A percentile compares a stretch with the other conserved stretches of the same genome.
Evolutionary conservation across 2,113 vertebrate genomes (phyloP).

Genomic region (Arvicanthis niloticus): DNA sequence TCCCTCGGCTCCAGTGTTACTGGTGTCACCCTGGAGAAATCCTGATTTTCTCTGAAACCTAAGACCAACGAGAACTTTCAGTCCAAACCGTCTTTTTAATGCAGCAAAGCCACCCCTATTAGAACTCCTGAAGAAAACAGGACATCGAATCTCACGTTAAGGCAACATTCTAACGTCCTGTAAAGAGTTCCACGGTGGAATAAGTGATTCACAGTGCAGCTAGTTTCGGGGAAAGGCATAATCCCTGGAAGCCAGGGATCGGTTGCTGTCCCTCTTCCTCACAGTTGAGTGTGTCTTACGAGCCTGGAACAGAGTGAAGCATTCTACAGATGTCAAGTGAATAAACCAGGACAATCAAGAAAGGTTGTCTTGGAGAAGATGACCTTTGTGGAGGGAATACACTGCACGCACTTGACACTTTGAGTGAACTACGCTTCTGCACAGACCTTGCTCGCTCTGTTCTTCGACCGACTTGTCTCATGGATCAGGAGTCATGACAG

Average conservation of each 20-base stretch:
- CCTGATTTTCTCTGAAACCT: neutral
- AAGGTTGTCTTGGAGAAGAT: conserved; percentile 9
- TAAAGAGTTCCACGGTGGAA: neutral
- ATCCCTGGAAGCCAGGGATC: neutral
- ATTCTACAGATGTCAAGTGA: conserved; percentile 4
- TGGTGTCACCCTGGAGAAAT: neutral
- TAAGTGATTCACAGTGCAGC: neutral
- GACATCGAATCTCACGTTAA: neutral
- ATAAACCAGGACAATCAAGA: neutral
- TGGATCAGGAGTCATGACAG: conserved; percentile 29
- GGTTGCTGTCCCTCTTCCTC: neutral
- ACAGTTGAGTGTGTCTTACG: neutral
- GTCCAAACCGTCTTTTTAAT: neutral
- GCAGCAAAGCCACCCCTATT: neutral
- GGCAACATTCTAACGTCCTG: neutral
- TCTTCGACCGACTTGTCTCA: neutral
- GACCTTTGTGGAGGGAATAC: neutral
- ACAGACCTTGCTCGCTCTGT: neutral
- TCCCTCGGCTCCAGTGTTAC: neutral
- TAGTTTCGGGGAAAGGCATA: neutral
- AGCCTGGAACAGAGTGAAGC: neutral
- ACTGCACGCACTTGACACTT: neutral
- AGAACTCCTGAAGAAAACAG: neutral
- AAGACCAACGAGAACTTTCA: conserved; percentile 31
- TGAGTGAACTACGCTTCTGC: neutral